A percentile compares a stretch with the other conserved stretches of the same genome.
These are phyloP conservation scores for Epinotia ramella DNA, from an alignment of 2,888 invertebrate genomes.

Conservation along the genomic window DNA sequence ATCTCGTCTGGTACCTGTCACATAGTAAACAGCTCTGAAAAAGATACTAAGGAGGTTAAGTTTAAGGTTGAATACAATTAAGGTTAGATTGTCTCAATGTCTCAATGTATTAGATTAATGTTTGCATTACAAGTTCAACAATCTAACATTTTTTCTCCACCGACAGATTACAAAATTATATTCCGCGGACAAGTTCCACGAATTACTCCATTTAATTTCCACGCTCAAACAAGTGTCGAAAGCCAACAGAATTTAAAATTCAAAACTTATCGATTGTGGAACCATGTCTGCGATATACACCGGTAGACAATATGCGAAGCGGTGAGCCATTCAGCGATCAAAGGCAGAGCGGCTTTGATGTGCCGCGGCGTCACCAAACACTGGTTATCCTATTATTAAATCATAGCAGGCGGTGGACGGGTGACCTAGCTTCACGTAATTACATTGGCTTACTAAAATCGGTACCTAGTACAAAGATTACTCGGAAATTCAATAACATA, in stretches of 20 bases:
- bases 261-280: conserved; percentile 26
- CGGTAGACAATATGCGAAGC: conserved; percentile 59
- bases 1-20: no score
- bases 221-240: neutral
- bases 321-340: conserved; percentile 66
- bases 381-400: conserved; percentile 40
- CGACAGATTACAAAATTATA: neutral
- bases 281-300: conserved; percentile 17
- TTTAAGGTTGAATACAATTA: no score
- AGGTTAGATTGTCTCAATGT: no score
- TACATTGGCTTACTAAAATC: conserved; percentile 14
- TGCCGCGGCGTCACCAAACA: conserved; percentile 54
- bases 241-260: conserved; percentile 23
- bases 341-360: conserved; percentile 70
- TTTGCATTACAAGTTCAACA: no score
- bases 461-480: neutral
- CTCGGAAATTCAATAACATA: neutral
- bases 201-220: neutral
- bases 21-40: no score
- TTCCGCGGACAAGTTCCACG: neutral
- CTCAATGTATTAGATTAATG: no score
- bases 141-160: no score
- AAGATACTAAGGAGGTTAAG: no score
- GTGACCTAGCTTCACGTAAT: conserved; percentile 12
- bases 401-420: conserved; percentile 23